These are phyloP conservation scores for Parambassis ranga DNA, from an alignment of 2,797 vertebrate genomes.

Conservation along the genomic window DNA sequence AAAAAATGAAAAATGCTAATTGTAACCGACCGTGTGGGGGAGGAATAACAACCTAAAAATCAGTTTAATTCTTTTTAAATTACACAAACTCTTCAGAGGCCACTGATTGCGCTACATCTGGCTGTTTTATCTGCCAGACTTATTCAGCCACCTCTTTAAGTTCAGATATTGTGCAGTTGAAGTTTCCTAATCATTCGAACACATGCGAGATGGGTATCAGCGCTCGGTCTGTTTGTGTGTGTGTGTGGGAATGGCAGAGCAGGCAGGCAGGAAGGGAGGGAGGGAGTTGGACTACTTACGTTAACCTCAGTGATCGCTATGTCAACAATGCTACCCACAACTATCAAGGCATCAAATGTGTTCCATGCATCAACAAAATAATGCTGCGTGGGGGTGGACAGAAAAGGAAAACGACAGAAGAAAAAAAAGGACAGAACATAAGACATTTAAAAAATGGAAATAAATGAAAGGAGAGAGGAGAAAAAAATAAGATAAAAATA, in stretches of 20 bases:
- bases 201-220: conserved; percentile 73
- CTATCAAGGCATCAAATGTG: conserved; percentile 99
- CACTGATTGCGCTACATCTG: conserved; percentile 41
- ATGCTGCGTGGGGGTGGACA: conserved; percentile 92
- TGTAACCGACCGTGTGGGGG: background rate
- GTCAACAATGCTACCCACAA: conserved; percentile 99
- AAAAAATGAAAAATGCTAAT: background rate
- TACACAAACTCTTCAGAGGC: background rate
- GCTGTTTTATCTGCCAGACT: conserved; percentile 32
- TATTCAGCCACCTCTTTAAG: conserved; percentile 20
- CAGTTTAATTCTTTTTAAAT: background rate
- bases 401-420: conserved; percentile 76
- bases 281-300: conserved; percentile 97
- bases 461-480: conserved; percentile 78
- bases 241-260: conserved; percentile 69
- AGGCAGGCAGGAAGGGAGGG: conserved; percentile 69
- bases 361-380: conserved; percentile 99
- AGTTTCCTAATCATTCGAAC: conserved; percentile 67
- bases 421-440: conserved; percentile 73
- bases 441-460: conserved; percentile 82
- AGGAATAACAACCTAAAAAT: background rate
- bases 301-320: conserved; percentile 99
- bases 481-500: conserved; percentile 80
- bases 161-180: conserved; percentile 43
- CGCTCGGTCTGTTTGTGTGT: conserved; percentile 65